phyloP scores from a whole-genome alignment of 2,888 invertebrate species.

The Ornithoptera alexandrae region DNA sequence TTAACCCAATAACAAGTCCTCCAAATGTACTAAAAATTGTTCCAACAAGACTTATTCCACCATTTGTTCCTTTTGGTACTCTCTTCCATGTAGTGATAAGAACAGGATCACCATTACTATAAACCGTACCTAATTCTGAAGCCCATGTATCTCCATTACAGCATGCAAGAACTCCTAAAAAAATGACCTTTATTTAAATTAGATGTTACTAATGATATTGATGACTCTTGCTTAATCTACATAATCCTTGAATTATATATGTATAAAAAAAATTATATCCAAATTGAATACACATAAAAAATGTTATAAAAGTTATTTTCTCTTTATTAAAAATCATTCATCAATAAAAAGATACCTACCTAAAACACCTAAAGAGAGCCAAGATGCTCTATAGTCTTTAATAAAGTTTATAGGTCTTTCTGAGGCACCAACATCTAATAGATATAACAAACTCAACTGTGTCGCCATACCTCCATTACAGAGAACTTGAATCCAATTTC shows the following conservation, averaged over 20 bases:
- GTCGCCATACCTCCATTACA: constrained; percentile 95
- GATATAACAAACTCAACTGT: constrained; percentile 86
- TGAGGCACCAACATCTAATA: constrained; percentile 88
- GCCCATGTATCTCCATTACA: constrained; percentile 95
- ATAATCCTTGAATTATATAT: not conserved
- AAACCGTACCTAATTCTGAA: constrained; percentile 90
- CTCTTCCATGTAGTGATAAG: constrained; percentile 86
- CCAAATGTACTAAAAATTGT: constrained; percentile 81
- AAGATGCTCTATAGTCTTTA: constrained; percentile 87
- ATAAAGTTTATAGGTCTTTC: constrained; percentile 89
- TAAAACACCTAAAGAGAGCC: constrained; percentile 89
- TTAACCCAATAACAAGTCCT: constrained; percentile 85
- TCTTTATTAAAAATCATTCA: no score
- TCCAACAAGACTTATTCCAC: constrained; percentile 86
- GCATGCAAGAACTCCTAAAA: constrained; percentile 85
- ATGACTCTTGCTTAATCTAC: not conserved
- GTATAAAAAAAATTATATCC: not conserved
- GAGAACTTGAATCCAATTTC: constrained; percentile 94
- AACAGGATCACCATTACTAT: constrained; percentile 84
- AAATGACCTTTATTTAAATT: not conserved
- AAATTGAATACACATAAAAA: no score
- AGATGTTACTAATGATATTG: not conserved
- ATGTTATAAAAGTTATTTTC: no score
- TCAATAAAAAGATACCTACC: constrained; percentile 63
- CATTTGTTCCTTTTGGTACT: constrained; percentile 94